These are phyloP conservation scores for Isaurus tuberculatus DNA, from an alignment of 92 coral and sea anemone species.

Conservation along the genomic window DNA sequence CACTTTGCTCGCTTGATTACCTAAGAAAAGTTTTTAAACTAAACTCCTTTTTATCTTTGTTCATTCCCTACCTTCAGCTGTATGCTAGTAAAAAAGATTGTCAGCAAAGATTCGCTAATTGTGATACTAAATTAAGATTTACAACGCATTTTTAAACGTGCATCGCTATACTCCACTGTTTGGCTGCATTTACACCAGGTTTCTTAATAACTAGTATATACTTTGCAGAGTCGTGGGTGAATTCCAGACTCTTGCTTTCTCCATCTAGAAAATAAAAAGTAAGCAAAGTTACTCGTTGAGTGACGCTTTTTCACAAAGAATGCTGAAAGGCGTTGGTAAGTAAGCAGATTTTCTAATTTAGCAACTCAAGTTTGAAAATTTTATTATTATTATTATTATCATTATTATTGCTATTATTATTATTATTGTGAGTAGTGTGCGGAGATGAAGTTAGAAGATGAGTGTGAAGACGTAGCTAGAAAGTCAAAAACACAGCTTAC, in stretches of 20 bases:
- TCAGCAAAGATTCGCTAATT: background rate
- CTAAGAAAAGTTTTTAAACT: no score
- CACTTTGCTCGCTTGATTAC: no score
- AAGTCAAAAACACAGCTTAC: constrained; percentile 13
- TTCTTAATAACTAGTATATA: constrained; percentile 89
- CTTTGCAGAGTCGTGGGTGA: constrained; percentile 74
- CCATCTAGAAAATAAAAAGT: constrained; percentile 63
- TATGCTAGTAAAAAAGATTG: background rate
- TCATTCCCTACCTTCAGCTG: background rate
- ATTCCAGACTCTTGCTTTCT: constrained; percentile 63
- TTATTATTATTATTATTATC: no score
- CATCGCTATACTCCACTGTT: constrained; percentile 94
- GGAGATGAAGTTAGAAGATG: background rate
- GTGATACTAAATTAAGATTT: background rate
- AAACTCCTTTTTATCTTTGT: no score
- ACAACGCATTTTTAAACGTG: constrained; percentile 68
- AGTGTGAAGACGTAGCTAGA: background rate
- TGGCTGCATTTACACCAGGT: constrained; percentile 90
- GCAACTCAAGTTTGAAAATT: no score
- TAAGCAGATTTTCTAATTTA: no score
- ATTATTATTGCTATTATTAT: background rate
- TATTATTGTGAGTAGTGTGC: background rate
- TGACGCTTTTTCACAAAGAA: no score
- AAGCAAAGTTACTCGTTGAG: background rate
- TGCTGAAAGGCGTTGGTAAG: no score